Conservation (phyloP, 2,888 invertebrate genomes). For the Mayetiola destructor region DNA sequence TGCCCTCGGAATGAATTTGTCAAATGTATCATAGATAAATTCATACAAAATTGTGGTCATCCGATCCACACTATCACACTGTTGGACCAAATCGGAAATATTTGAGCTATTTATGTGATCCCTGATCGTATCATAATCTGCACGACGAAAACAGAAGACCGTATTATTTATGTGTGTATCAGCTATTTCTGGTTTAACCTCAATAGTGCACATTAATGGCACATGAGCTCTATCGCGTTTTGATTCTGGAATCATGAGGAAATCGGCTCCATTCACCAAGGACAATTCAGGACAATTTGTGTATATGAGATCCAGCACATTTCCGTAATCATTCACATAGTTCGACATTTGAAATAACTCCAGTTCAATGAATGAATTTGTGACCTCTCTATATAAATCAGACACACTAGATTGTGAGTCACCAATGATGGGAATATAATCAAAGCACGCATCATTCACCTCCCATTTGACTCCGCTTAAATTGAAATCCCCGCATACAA, state of each 20-base stretch:
- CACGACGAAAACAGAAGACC: not conserved
- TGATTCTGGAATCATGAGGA: not conserved
- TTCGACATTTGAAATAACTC: not conserved
- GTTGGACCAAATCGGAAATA: not conserved
- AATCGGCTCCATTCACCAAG: not conserved
- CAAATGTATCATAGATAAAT: not conserved
- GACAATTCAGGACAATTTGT: not conserved
- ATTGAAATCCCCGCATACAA: not conserved
- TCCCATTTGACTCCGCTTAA: not conserved
- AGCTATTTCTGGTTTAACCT: not conserved
- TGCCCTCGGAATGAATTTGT: not conserved
- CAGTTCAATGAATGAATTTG: not conserved
- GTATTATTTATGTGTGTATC: no score
- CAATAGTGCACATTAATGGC: not conserved
- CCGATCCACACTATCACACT: not conserved
- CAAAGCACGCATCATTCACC: not conserved
- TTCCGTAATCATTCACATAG: not conserved
- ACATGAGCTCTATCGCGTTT: not conserved
- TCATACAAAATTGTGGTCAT: not conserved
- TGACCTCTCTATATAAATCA: not conserved
- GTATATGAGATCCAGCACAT: not conserved
- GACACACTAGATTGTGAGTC: not conserved
- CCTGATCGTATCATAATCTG: not conserved
- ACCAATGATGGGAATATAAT: not conserved
- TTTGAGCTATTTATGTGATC: not conserved